Percentiles rank a stretch among this genome's conserved stretches.
These are phyloP conservation scores for Cotesia typhae DNA, from an alignment of 1,140 invertebrate species.

Conservation along the genomic window DNA sequence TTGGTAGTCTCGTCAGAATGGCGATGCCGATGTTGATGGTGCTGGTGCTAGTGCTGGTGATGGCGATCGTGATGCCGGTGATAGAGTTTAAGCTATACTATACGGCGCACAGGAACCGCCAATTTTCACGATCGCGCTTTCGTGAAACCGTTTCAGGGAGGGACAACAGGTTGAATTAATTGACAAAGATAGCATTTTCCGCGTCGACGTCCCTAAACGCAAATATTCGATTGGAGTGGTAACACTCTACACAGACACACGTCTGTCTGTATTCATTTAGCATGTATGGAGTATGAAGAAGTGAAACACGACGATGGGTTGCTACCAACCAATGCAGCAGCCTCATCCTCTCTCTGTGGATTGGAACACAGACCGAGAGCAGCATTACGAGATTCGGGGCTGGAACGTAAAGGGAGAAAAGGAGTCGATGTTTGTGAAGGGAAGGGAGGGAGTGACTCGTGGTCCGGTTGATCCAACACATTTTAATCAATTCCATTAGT, in stretches of 20 bases:
- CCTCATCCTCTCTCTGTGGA: background rate
- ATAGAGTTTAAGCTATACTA: background rate
- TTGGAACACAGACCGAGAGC: too few species aligned
- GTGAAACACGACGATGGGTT: slow-evolving; percentile 3
- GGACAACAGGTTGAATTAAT: slow-evolving; percentile 65
- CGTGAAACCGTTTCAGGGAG: slow-evolving; percentile 38
- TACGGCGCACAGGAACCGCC: slow-evolving; percentile 8
- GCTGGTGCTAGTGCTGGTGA: background rate
- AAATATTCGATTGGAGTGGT: slow-evolving; percentile 57
- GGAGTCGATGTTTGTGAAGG: slow-evolving; percentile 27
- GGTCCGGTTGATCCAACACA: slow-evolving; percentile 64
- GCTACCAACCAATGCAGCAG: background rate
- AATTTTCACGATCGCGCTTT: slow-evolving; percentile 36
- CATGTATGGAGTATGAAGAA: slow-evolving; percentile 3
- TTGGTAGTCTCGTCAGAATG: slow-evolving; percentile 2
- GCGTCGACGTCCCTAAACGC: slow-evolving; percentile 58
- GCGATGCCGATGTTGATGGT: background rate
- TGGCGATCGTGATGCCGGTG: background rate
- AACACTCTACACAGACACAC: background rate
- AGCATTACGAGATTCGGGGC: slow-evolving; percentile 36
- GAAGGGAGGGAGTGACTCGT: slow-evolving; percentile 34
- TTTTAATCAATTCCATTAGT: slow-evolving; percentile 68
- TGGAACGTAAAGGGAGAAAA: slow-evolving; percentile 41
- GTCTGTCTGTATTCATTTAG: background rate
- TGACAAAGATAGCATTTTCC: slow-evolving; percentile 65